Conservation (phyloP, 2,888 invertebrate species). For the Lasius fuliginosus region DNA sequence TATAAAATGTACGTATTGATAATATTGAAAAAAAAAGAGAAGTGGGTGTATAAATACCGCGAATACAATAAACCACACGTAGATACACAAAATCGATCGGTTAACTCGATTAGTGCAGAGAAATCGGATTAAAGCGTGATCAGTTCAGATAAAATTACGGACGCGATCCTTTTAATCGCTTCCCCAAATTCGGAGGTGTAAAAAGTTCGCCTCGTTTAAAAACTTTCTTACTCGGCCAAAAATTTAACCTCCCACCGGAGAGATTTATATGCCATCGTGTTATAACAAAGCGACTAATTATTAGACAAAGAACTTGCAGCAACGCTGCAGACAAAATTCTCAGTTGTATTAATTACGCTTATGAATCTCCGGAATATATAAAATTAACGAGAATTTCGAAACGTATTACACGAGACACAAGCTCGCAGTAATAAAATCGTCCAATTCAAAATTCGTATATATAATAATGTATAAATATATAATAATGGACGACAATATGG, state of each 20-base stretch:
- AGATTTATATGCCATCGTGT: conserved; percentile 7
- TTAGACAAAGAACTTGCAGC: not conserved
- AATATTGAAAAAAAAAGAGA: not conserved
- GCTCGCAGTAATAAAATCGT: not conserved
- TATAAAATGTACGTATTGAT: conserved; percentile 5
- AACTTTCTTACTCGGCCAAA: conserved; percentile 27
- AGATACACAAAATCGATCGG: not conserved
- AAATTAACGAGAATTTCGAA: conserved; percentile 11
- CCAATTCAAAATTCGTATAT: not conserved
- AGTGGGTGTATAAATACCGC: not conserved
- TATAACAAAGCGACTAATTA: conserved; percentile 28
- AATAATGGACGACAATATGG: not conserved
- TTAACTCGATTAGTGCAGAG: conserved; percentile 26
- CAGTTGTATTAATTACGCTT: conserved; percentile 22
- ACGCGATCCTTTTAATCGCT: conserved; percentile 18
- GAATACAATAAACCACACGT: not conserved
- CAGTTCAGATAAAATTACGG: not conserved
- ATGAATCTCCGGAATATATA: conserved; percentile 24
- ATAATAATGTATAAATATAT: not conserved
- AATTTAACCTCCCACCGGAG: conserved; percentile 21
- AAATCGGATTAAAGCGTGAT: conserved; percentile 31
- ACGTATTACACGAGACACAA: not conserved
- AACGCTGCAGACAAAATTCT: not conserved
- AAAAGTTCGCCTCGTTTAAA: conserved; percentile 18
- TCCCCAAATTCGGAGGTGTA: conserved; percentile 3